Evolutionary conservation across 2,113 vertebrate species (phyloP), one percentile per base, ranked within the genome.

Genomic region (Poicephalus gulielmi): DNA sequence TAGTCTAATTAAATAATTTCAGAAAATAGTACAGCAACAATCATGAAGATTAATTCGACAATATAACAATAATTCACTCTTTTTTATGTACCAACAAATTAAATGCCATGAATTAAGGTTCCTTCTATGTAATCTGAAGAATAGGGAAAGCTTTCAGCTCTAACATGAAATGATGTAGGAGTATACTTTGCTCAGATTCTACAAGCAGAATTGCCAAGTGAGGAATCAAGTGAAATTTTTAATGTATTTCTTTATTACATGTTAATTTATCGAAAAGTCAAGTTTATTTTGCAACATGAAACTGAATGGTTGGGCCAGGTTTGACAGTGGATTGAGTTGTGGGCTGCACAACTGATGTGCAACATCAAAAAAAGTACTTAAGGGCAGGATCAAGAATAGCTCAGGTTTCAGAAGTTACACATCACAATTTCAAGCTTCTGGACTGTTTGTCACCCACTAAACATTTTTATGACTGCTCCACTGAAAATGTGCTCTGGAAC

Each of bases 391-490:
- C n/a, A 46, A 71, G 27, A 4, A 27, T 39, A 41, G 11, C 28
- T 94, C 59, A 80, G 23, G 39, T 70, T 91, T 90, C 52, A 30
- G 33, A 44, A 83, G 66, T 59, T 37, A 90, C 23, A 71, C 8
- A 77, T 90, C 43, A 83, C 52, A 33, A 20, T 81, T 88, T 90
- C 73, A 68, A 81, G 20, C 25, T 92, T 90, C 82, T 91, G 35
- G n/a, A 74, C 30, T 28, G 3, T 74, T 63, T 88, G 55, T 60
- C 41, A 79, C 35, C 25, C 57, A 77, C 52, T 74, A 92, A 69
- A 74, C 57, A 79, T 59, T 92, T 90, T 76, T 69, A 83, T 37
- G 28, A 75, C 55, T 19, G 30, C 86, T 76, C 52, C 12, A n/a
- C 57, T 35, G 85, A 80, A 78, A 91, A 62, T 60, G 30, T 63